These are phyloP conservation scores for Oedothorax gibbosus DNA, from an alignment of 1,140 invertebrate genomes.

Conservation along the genomic window DNA sequence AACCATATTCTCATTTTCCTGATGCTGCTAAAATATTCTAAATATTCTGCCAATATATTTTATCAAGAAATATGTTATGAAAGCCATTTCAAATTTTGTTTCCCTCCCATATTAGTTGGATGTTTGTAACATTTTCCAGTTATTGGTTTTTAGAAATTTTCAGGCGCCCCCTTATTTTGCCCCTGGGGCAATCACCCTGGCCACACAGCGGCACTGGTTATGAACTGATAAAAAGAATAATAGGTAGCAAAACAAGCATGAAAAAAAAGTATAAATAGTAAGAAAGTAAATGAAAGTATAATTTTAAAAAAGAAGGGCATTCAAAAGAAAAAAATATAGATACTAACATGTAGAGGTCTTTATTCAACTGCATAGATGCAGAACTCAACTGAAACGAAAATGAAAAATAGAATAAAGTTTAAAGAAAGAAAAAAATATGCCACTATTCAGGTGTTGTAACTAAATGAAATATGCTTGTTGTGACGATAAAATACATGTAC, in stretches of 20 bases:
- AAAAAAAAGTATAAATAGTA: neutral
- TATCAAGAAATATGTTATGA: too few species aligned
- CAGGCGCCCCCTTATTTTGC: too few species aligned
- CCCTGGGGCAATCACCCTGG: neutral
- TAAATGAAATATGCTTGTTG: neutral
- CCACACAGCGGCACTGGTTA: neutral
- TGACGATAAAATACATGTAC: too few species aligned
- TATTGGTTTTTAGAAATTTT: too few species aligned
- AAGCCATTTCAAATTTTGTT: too few species aligned
- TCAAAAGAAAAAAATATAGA: conserved; percentile 23
- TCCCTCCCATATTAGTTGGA: too few species aligned
- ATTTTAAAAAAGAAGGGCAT: neutral
- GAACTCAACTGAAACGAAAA: conserved; percentile 52
- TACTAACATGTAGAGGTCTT: conserved; percentile 52
- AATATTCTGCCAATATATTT: too few species aligned
- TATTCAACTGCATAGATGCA: conserved; percentile 12
- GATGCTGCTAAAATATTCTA: too few species aligned
- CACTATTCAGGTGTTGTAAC: neutral
- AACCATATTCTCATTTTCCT: too few species aligned
- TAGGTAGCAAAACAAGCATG: neutral
- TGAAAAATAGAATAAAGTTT: neutral
- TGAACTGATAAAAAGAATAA: neutral
- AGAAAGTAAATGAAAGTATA: neutral
- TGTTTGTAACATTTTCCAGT: too few species aligned
- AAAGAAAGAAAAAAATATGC: neutral